phyloP scores from a whole-genome alignment of 2,888 invertebrate genomes.

The Drosophila phalerata region DNA sequence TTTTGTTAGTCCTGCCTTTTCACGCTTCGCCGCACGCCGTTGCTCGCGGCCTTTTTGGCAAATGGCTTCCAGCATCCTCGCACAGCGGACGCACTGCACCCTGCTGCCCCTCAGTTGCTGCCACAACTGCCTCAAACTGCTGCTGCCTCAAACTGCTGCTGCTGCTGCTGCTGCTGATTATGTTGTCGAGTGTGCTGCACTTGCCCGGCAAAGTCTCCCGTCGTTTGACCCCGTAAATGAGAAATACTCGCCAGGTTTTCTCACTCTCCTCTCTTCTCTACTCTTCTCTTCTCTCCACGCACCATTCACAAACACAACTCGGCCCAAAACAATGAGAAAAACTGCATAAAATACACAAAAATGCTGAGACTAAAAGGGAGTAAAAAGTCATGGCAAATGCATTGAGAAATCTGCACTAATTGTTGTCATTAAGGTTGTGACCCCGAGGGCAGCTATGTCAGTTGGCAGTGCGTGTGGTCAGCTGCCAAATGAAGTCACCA shows the following conservation, averaged over 20 bases:
- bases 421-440: constrained; percentile 71
- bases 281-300: neutral
- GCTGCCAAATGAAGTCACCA: constrained; percentile 45
- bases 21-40: constrained; percentile 63
- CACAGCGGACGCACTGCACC: constrained; percentile 65
- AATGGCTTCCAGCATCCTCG: constrained; percentile 58
- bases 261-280: no score
- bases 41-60: constrained; percentile 29
- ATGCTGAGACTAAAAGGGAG: neutral
- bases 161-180: constrained; percentile 60
- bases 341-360: neutral
- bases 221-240: constrained; percentile 44
- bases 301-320: constrained; percentile 41
- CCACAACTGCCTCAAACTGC: constrained; percentile 38
- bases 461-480: constrained; percentile 55
- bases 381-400: constrained; percentile 12
- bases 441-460: constrained; percentile 1
- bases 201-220: constrained; percentile 53
- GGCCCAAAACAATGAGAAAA: constrained; percentile 11
- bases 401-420: constrained; percentile 68
- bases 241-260: constrained; percentile 26
- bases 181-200: constrained; percentile 69
- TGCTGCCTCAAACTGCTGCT: neutral
- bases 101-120: constrained; percentile 48
- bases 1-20: constrained; percentile 52